Evolutionary conservation across 2,113 vertebrate genomes (phyloP).

Genomic region (Megaptera novaeangliae): DNA sequence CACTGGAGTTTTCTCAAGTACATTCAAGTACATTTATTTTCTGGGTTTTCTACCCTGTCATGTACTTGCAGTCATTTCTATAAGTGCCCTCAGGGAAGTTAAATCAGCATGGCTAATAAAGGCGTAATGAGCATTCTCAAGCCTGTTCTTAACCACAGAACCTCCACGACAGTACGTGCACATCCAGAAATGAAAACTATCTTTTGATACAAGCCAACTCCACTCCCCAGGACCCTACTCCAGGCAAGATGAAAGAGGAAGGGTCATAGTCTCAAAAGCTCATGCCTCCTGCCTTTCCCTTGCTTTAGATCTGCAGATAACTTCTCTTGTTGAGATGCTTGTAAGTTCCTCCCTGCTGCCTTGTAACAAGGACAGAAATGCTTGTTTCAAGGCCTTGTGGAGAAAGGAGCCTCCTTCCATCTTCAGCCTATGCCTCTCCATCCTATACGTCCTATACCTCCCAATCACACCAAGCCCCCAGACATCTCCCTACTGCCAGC

Average conservation of each 20-base stretch:
- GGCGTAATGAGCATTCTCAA: not conserved
- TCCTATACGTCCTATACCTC: accelerated
- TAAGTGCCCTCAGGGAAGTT: not conserved
- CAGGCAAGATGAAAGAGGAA: too few species aligned
- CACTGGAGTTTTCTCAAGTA: not conserved
- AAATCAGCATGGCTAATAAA: not conserved
- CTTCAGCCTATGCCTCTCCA: not conserved
- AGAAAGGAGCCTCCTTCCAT: not conserved
- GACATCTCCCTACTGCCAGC: not conserved
- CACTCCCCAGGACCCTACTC: not conserved
- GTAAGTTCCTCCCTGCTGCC: not conserved
- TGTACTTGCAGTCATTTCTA: not conserved
- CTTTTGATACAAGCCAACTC: not conserved
- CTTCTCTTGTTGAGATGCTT: not conserved
- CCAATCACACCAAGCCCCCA: not conserved
- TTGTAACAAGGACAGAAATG: not conserved
- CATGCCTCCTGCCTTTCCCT: too few species aligned
- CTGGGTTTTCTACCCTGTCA: not conserved
- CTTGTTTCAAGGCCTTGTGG: not conserved
- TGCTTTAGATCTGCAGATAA: not conserved
- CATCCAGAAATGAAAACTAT: not conserved
- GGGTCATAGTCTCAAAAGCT: accelerated
- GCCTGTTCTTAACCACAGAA: not conserved
- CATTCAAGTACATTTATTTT: not conserved
- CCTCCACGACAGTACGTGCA: accelerated